Base-by-base conservation (phyloP, 2,797 vertebrate species). In the Muscicapa comitata region DNA sequence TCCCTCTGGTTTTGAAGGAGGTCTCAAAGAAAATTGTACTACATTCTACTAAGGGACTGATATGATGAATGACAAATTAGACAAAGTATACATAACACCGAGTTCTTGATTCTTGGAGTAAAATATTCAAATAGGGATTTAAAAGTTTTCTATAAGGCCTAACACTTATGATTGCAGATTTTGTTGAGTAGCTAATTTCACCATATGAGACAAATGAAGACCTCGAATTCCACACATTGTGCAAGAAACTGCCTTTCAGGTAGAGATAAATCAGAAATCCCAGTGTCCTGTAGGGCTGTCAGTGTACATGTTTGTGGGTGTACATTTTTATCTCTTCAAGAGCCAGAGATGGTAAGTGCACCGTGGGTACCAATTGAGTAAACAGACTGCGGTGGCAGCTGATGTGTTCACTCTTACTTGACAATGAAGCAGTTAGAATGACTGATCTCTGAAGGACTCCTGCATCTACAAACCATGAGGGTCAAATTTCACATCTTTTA, bases 221-320 rank as follows among this genome's bases (percentile, higher is more conserved):
- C 8, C 20, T 75, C 59, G 65, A n/a, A 35, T 78, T 31, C 19
- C 10, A 42, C 17, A 28, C 4, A 18, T 7, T 50, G 6, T 42
- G 6, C 33, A 71, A 31, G 23, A 23, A 77, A 43, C 13, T 53
- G 5, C 7, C 19, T 83, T 53, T 12, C 35, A 4, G 8, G 9
- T 6, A 71, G 20, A 53, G 14, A 21, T 37, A 23, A 4, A 53
- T 42, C 12, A 73, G 42, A 76, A 90, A 54, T 50, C 7, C 5
- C 9, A 24, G 19, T 33, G 26, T 38, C 17, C 40, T n/a, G 10
- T 24, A 53, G 12, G 9, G 2, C 16, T 63, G 38, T 24, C 25
- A 10, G 4, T n/a, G 12, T 18, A 37, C 3, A 1, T 8, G 6
- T 29, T 5, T 40, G 6, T 28, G 8, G n/a, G 4, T 5, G 8